Percentiles rank a stretch among this genome's conserved stretches.
phyloP scores from a whole-genome alignment of 1,140 invertebrate genomes.

The Drosophila sulfurigaster region DNA sequence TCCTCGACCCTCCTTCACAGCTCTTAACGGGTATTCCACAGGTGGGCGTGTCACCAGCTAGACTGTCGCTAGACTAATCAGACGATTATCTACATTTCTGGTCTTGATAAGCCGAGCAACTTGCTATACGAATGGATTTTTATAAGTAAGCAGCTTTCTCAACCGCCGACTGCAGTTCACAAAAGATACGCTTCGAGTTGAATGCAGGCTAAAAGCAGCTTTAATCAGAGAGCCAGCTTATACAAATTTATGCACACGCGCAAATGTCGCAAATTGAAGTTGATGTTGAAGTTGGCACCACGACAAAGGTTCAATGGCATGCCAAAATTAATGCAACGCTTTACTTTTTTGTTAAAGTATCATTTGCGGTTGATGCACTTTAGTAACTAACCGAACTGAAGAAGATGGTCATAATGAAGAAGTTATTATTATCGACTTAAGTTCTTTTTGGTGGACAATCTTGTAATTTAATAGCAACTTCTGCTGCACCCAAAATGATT shows the following conservation, averaged over 20 bases:
- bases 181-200: not conserved
- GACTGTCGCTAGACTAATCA: constrained; percentile 59
- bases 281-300: constrained; percentile 21
- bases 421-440: not conserved
- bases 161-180: not conserved
- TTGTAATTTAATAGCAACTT: constrained; percentile 33
- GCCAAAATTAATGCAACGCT: constrained; percentile 50
- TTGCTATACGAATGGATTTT: not conserved
- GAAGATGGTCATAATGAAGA: constrained; percentile 2
- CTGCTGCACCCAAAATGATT: constrained; percentile 1
- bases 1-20: not conserved
- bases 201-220: constrained; percentile 43
- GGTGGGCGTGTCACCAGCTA: constrained; percentile 52
- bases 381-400: constrained; percentile 41
- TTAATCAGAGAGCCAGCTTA: constrained; percentile 43
- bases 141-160: constrained; percentile 36
- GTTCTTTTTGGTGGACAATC: not conserved
- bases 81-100: not conserved
- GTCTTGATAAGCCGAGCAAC: not conserved
- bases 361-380: constrained; percentile 55
- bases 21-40: constrained; percentile 44
- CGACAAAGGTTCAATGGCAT: constrained; percentile 56
- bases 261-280: constrained; percentile 47
- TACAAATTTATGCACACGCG: constrained; percentile 48
- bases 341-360: constrained; percentile 17